Conservation (phyloP, 1,140 invertebrate species). For the Panonychus citri region DNA sequence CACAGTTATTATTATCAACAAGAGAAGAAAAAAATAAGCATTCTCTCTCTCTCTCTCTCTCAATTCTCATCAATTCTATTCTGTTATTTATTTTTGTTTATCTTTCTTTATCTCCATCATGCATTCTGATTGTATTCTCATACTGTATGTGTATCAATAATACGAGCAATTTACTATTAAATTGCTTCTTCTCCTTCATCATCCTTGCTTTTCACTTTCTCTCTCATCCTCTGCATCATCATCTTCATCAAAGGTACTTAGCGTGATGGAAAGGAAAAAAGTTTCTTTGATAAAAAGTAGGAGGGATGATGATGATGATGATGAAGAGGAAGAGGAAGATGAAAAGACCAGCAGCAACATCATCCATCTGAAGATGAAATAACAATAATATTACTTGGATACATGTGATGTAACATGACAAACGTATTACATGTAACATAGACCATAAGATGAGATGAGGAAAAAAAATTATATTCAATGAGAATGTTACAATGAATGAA, state of each 20-base stretch:
- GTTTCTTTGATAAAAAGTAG: not conserved
- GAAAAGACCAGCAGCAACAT: not conserved
- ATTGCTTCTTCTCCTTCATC: too few species aligned
- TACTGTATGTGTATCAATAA: too few species aligned
- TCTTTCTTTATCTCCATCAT: not conserved
- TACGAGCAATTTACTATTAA: too few species aligned
- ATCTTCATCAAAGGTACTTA: not conserved
- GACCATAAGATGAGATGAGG: too few species aligned
- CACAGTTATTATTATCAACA: not conserved
- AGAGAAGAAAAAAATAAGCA: not conserved
- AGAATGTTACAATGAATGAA: too few species aligned
- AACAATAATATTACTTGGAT: too few species aligned
- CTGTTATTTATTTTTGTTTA: not conserved
- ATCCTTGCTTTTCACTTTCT: too few species aligned
- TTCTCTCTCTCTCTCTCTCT: constrained; percentile 1
- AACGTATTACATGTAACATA: too few species aligned
- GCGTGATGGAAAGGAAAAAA: not conserved
- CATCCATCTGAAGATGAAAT: not conserved
- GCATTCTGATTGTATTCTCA: too few species aligned
- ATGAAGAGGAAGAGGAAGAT: not conserved
- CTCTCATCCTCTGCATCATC: too few species aligned
- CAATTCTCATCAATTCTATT: not conserved
- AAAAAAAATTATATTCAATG: too few species aligned
- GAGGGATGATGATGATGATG: not conserved
- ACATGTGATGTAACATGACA: too few species aligned